A percentile compares a stretch with the other conserved stretches of the same genome.
Conservation (phyloP, 2,888 invertebrate species). For the Furcula furcula region DNA sequence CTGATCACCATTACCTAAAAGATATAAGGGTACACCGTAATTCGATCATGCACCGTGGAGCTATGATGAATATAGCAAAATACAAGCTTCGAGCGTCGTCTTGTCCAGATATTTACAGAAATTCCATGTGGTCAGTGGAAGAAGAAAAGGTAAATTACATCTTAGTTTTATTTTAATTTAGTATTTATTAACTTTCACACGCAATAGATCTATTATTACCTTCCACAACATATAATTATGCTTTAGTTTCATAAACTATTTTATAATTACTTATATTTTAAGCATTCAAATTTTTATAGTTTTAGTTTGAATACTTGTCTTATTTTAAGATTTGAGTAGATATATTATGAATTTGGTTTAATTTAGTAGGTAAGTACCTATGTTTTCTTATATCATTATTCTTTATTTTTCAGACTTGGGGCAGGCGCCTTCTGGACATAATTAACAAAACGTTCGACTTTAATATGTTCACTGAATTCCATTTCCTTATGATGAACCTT, state of each 20-base stretch:
- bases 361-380: too few species aligned
- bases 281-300: too few species aligned
- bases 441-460: conserved; percentile 90
- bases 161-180: background rate
- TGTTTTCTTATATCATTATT: background rate
- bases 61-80: conserved; percentile 92
- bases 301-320: too few species aligned
- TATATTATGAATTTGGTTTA: too few species aligned
- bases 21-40: conserved; percentile 88
- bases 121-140: conserved; percentile 92
- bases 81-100: conserved; percentile 94
- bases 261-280: too few species aligned
- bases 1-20: conserved; percentile 86
- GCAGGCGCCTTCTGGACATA: conserved; percentile 84
- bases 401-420: conserved; percentile 84
- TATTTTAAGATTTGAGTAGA: too few species aligned
- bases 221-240: too few species aligned
- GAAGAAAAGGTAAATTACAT: conserved; percentile 83
- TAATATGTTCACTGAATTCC: conserved; percentile 90
- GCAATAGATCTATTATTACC: too few species aligned
- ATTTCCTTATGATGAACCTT: conserved; percentile 91
- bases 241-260: too few species aligned
- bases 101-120: conserved; percentile 94
- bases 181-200: too few species aligned
- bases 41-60: conserved; percentile 93